phyloP scores from a whole-genome alignment of 2,797 vertebrate genomes.

The Margarornis squamiger region DNA sequence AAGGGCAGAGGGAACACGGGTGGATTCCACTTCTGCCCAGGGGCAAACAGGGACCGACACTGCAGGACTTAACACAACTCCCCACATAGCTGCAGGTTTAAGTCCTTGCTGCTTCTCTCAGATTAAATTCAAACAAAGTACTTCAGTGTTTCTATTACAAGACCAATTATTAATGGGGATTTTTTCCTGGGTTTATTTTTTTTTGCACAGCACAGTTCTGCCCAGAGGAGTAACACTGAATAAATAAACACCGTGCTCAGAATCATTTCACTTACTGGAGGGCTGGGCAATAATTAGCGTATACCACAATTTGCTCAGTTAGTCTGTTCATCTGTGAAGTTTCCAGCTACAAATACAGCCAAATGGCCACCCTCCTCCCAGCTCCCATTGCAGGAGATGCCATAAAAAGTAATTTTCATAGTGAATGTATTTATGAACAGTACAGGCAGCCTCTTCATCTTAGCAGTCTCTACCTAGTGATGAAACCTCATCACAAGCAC shows the following conservation, averaged over 20 bases:
- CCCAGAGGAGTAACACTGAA: neutral
- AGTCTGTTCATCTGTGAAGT: neutral
- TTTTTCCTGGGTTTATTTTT: neutral
- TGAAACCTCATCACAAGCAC: neutral
- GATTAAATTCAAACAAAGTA: neutral
- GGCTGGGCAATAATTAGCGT: neutral
- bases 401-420: neutral
- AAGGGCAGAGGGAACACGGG: neutral
- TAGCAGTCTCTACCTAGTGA: neutral
- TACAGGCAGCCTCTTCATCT: neutral
- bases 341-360: neutral
- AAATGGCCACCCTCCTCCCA: neutral
- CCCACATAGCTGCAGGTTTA: neutral
- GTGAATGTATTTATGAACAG: neutral
- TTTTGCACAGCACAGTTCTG: neutral
- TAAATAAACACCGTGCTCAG: neutral
- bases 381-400: neutral
- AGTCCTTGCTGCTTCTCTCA: neutral
- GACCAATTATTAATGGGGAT: neutral
- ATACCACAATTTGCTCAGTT: neutral
- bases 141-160: neutral
- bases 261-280: neutral
- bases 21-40: neutral
- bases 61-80: neutral
- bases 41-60: neutral